Percentiles rank a stretch among this genome's conserved stretches.
Conservation (phyloP, 1,140 invertebrate species). For the Zaprionus camerounensis region DNA sequence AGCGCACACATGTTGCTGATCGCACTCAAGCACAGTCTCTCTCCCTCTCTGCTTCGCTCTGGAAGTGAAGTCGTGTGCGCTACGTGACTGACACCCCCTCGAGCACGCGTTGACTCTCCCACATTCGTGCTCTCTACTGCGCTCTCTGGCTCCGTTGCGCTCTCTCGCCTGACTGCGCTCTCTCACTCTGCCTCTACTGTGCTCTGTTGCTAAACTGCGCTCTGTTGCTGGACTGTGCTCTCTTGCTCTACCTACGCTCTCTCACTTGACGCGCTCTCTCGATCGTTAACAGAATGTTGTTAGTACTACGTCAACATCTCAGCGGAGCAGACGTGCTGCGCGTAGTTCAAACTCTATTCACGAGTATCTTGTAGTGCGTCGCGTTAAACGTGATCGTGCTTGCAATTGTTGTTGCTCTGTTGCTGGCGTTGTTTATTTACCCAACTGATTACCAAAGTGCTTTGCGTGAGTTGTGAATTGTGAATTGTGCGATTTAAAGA, state of each 20-base stretch:
- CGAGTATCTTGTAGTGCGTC: slow-evolving; percentile 27
- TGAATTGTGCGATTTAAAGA: slow-evolving; percentile 28
- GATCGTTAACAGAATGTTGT: slow-evolving; percentile 41
- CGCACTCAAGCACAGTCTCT: slow-evolving; percentile 3
- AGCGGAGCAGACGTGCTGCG: slow-evolving; percentile 26
- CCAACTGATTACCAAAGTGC: slow-evolving; percentile 75
- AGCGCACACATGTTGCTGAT: slow-evolving; percentile 19
- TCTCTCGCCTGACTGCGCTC: neutral
- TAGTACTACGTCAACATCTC: slow-evolving; percentile 31
- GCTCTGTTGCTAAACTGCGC: neutral
- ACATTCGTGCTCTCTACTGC: neutral
- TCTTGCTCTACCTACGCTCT: neutral
- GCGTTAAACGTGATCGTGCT: slow-evolving; percentile 45
- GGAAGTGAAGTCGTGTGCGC: neutral
- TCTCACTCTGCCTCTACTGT: neutral
- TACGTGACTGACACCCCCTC: neutral
- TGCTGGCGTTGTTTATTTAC: slow-evolving; percentile 58
- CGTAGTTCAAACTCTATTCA: slow-evolving; percentile 5
- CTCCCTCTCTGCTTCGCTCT: slow-evolving; percentile 11
- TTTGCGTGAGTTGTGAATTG: slow-evolving; percentile 46
- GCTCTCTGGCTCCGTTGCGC: neutral
- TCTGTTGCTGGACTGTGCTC: neutral
- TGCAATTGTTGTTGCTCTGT: slow-evolving; percentile 3
- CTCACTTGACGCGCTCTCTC: slow-evolving; percentile 22
- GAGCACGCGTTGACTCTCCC: too few relatives aligned